Evolutionary conservation across 2,113 vertebrate genomes (phyloP).

Genomic region (Oxygymnocypris stewartii): DNA sequence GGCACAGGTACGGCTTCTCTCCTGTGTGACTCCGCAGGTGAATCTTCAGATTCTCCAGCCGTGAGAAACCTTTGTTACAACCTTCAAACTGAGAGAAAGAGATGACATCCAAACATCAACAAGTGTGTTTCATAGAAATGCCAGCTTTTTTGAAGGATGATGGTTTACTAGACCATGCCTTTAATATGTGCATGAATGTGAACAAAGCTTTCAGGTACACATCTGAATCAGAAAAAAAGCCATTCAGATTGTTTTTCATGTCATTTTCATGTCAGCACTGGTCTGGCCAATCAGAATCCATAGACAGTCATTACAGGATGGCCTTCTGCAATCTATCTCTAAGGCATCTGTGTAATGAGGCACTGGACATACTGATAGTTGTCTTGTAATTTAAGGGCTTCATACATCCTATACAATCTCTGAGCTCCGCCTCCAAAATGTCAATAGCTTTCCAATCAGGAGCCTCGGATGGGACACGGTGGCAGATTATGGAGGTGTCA

Average conservation of each 20-base stretch:
- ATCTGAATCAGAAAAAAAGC: background rate
- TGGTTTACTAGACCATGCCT: background rate
- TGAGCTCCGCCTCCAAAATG: conserved; percentile 11
- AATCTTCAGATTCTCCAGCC: conserved; percentile 99
- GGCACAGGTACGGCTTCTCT: conserved; percentile 97
- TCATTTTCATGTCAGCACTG: background rate
- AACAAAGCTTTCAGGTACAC: background rate
- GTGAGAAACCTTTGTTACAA: conserved; percentile 97
- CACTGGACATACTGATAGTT: background rate
- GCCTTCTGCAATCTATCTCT: conserved; percentile 17
- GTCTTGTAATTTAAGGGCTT: conserved; percentile 45
- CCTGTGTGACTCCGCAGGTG: conserved; percentile 97
- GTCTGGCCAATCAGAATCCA: background rate
- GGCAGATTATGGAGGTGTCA: conserved; percentile 31
- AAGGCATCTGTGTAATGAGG: conserved; percentile 45
- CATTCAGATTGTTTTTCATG: background rate
- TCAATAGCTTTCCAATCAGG: conserved; percentile 50
- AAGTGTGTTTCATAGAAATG: background rate
- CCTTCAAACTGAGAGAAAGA: conserved; percentile 89
- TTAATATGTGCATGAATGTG: background rate
- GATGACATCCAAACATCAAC: background rate
- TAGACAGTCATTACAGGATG: conserved; percentile 2
- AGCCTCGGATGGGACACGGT: conserved; percentile 9
- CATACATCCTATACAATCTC: conserved; percentile 3
- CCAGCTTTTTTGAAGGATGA: no score